Base-by-base conservation (phyloP, 1,140 invertebrate genomes). In the Tetramorium parvispinum region DNA sequence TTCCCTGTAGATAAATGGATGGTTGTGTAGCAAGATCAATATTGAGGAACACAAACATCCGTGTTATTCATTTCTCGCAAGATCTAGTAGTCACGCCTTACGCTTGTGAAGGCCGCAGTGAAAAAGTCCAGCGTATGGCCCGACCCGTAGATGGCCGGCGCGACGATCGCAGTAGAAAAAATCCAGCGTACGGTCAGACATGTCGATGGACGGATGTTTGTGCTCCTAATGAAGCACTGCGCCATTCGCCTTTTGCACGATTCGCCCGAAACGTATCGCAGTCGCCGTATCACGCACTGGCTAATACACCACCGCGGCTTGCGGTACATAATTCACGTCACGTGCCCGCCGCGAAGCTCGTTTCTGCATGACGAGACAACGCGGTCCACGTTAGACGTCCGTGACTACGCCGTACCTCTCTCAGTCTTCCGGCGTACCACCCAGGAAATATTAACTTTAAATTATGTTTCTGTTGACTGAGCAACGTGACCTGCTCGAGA, bases 391-490 rank as follows among this genome's bases (percentile, higher is more conserved):
- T 89, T 88, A 86, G 85, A 88, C 73, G 68, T 68, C 68, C 65
- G 73, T 89, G 66, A 27, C 43, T 55, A 24, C 43, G 85, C 21
- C 46, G 43, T 49, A 24, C 27, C 61, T 21, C 32, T 40, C 53
- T 75, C 71, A 16, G 21, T 75, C 21, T 68, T n/a, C 11, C 46
- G 21, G 49, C 73, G 49, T 27, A 55, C 51, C 24, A 8, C 21
- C 43, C 55, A 57, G 63, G 85, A 85, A 88, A 88, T 86, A 89
- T 88, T 59, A 71, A 81, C 83, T 63, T 86, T 86, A 88, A 86
- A 88, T 89, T 63, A 81, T 81, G 65, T 49, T 83, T 61, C 81
- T 49, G 81, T 85, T 85, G 71, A 85, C 53, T 85, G 43, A 85
- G 40, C 55, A 85, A 76, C 55, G 71, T 75, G 57, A 75, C 81